Percentiles rank a stretch among this genome's conserved stretches.
These are phyloP conservation scores for Chrysocyon brachyurus DNA, from an alignment of 2,797 vertebrate species.

Conservation along the genomic window DNA sequence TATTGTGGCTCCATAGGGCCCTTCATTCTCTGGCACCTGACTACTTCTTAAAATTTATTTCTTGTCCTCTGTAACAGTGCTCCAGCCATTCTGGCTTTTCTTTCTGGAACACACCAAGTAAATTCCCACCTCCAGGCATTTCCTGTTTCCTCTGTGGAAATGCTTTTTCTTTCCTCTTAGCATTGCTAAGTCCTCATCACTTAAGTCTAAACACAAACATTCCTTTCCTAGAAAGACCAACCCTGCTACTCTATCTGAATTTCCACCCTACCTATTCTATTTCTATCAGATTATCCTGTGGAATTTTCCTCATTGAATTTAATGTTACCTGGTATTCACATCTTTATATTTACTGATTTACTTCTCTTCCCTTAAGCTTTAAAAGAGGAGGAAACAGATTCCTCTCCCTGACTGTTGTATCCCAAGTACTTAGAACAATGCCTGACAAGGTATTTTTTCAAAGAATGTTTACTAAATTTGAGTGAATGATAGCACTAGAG, in stretches of 20 bases:
- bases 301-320: background rate
- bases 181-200: background rate
- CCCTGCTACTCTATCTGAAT: background rate
- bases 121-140: background rate
- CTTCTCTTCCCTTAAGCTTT: background rate
- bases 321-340: background rate
- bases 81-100: background rate
- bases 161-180: background rate
- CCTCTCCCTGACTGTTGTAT: background rate
- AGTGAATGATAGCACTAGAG: background rate
- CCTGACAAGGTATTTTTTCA: background rate
- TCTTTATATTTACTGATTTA: slow-evolving; percentile 16
- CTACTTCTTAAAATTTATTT: background rate
- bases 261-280: background rate
- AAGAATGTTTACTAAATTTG: background rate
- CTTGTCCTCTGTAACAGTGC: background rate
- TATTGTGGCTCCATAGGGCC: background rate
- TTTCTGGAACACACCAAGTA: background rate
- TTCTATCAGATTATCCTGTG: background rate
- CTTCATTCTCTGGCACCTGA: background rate
- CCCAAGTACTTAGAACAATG: background rate
- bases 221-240: background rate
- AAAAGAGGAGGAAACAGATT: background rate
- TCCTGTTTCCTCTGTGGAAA: background rate
- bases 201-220: background rate